Base-by-base conservation (phyloP, 2,888 invertebrate species). In the Eilema sororculum region DNA sequence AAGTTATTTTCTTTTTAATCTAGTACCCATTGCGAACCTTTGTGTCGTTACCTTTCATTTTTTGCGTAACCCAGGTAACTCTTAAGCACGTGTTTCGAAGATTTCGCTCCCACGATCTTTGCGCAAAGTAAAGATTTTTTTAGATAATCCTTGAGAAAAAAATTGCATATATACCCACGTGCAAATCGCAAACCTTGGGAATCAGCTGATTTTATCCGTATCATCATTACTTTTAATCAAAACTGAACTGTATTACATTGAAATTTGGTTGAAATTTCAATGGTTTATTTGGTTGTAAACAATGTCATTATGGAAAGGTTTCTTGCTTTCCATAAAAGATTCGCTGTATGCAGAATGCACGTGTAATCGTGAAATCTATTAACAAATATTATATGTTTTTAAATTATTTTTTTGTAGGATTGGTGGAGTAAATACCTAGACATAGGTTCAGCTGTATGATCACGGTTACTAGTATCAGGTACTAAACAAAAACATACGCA, bases 91-190 rank as follows among this genome's bases (percentile, higher is more conserved):
- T 93, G 91, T 84, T 82, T 81, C 78, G 74, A 73, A 82, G 81
- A 78, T 75, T 74, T 72, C 79, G 81, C 92, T 93, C 92, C 91
- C 93, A 93, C 93, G 93, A 76, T 85, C 84, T 86, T 90, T 91
- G 89, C 89, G 88, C 89, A 92, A 93, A 77, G 86, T 25, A 86
- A 86, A 85, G 80, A 80, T 90, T 90, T 91, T 88, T 78, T 84
- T 78, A 78, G 83, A 84, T 84, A 79, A 87, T 87, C 83, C 83
- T 80, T 67, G 73, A 69, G 73, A 85, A 88, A 91, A 89, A 92
- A 90, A 88, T 87, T 82, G 90, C 91, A 88, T 86, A 87, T 87
- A 81, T 84, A 33, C 33, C 88, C 93, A 91, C 91, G 90, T 92
- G 91, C 52, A 52, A n/a, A 52, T 52, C 88, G 87, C 80, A 85